phyloP scores from a whole-genome alignment of 2,888 invertebrate species.

The Idaea biselata region DNA sequence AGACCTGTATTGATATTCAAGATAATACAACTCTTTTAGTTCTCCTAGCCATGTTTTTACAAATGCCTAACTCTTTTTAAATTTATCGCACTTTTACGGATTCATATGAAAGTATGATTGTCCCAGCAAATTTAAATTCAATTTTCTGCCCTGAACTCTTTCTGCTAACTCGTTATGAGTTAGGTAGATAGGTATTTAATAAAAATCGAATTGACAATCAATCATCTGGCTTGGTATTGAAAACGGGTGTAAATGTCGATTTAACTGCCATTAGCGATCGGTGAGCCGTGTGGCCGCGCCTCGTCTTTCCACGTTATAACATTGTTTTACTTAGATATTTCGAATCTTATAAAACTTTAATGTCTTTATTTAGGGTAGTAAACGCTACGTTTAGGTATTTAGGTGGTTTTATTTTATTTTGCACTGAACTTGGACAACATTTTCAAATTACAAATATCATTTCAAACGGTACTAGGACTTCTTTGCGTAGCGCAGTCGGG shows the following conservation, averaged over 20 bases:
- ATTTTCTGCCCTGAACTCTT: no score
- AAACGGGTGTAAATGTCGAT: conserved; percentile 18
- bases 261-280: conserved; percentile 19
- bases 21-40: no score
- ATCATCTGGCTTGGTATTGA: conserved; percentile 23
- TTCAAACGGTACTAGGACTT: no score
- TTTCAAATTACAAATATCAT: no score
- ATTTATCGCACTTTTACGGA: no score
- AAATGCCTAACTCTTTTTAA: no score
- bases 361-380: no score
- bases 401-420: not conserved
- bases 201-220: conserved; percentile 19
- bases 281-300: not conserved
- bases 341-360: not conserved
- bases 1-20: no score
- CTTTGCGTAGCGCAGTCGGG: no score
- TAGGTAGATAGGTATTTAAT: not conserved
- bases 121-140: not conserved
- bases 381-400: not conserved
- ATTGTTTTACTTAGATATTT: not conserved
- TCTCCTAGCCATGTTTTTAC: no score
- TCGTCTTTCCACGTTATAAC: not conserved
- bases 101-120: not conserved
- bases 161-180: not conserved
- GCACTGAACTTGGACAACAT: not conserved